Conservation (phyloP, 2,888 invertebrate species). For the Serripes groenlandicus region DNA sequence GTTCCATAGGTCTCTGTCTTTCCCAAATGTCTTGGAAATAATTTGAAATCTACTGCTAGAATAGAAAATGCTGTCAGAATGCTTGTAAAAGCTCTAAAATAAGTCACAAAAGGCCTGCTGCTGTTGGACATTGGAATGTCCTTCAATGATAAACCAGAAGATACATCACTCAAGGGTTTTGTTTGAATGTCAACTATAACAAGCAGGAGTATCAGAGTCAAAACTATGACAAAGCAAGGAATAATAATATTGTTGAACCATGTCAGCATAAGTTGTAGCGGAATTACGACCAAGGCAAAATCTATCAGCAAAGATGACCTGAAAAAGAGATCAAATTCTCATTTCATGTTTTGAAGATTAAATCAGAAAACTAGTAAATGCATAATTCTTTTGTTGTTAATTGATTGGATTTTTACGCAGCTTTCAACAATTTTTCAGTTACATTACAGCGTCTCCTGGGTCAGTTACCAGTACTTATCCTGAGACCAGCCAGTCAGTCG, state of each 20-base stretch:
- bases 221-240: constrained; percentile 31
- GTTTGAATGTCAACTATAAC: constrained; percentile 21
- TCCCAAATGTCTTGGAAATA: constrained; percentile 94
- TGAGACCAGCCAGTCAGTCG: no score
- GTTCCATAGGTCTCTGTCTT: constrained; percentile 95
- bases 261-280: constrained; percentile 72
- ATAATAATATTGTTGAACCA: constrained; percentile 61
- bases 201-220: constrained; percentile 22
- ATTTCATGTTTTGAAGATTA: no score
- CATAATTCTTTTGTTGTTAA: no score
- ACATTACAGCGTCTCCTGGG: no score
- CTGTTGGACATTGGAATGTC: constrained; percentile 62
- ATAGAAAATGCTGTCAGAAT: constrained; percentile 90
- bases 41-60: constrained; percentile 96
- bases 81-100: constrained; percentile 80
- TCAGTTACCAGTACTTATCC: no score
- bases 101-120: constrained; percentile 78
- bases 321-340: constrained; percentile 21
- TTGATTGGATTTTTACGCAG: no score
- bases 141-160: constrained; percentile 18
- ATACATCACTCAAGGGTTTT: constrained; percentile 4
- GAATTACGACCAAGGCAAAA: constrained; percentile 74
- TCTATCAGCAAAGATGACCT: constrained; percentile 68
- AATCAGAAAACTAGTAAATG: neutral
- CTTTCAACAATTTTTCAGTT: no score